Base-by-base conservation (phyloP, 2,888 invertebrate genomes). In the Eristalinus aeneus region DNA sequence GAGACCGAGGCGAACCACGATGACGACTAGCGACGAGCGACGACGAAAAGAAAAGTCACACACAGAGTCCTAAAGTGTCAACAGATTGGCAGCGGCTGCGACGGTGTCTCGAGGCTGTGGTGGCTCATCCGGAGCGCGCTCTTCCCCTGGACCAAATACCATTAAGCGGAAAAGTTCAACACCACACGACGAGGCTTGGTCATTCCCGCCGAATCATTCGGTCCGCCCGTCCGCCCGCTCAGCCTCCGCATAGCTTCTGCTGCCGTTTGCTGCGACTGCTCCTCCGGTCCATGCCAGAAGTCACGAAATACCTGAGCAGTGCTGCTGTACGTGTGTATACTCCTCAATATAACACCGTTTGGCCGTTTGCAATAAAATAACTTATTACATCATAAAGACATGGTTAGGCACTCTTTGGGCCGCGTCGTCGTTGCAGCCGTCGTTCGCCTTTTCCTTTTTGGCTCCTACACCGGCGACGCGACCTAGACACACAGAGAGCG, bases 311-410 rank as follows among this genome's bases (percentile, higher is more conserved):
- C 80, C 80, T 74, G 74, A 86, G 82, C 77, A n/a, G n/a, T n/a
- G 69, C 54, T 67, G 61, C 72, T 74, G 74, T 86, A 86, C 86
- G 86, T 86, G 86, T 82, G 77, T 82, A 86, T 86, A 86, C 86
- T 86, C 74, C 86, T 65, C 86, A 86, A 78, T 86, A 86, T 86
- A 86, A 86, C 86, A 86, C 86, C 82, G 86, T 82, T 82, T 77
- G 86, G 82, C 86, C 82, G 86, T 78, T 82, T 86, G 86, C 86
- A 86, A 86, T 86, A 86, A 86, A 86, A 86, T 86, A 86, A 86
- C 86, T 86, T 86, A 86, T 86, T 86, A 86, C 86, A 86, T 86
- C 86, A 86, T 86, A 86, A 86, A 86, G 86, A 86, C 86, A 86
- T 82, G 86, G 82, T 86, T 82, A 82, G 82, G 86, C 86, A 86